A percentile compares a stretch with the other conserved stretches of the same genome.
Conservation (phyloP, 2,113 vertebrate genomes). For the Dasyprocta punctata region DNA sequence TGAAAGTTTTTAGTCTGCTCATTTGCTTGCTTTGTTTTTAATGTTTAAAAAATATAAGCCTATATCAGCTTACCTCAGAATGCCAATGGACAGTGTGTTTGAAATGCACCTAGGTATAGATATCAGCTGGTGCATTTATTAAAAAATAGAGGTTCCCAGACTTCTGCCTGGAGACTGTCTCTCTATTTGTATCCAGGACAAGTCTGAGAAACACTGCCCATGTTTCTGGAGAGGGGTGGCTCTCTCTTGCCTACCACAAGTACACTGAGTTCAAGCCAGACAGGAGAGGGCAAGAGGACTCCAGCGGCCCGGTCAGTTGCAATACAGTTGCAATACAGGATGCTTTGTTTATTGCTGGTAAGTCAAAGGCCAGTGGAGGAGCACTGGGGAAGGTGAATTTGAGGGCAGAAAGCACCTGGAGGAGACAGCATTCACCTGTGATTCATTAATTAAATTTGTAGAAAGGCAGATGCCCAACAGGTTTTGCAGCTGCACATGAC, state of each 20-base stretch:
- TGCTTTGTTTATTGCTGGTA: constrained; percentile 50
- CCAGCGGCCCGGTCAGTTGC: not conserved
- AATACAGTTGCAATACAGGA: constrained; percentile 44
- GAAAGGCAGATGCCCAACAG: constrained; percentile 66
- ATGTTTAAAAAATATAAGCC: not conserved
- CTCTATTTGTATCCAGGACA: not conserved
- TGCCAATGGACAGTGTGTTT: not conserved
- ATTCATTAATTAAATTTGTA: constrained; percentile 76
- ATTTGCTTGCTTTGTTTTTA: not conserved
- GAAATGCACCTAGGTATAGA: not conserved
- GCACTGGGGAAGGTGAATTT: constrained; percentile 45
- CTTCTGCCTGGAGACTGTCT: not conserved
- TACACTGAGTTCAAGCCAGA: not conserved
- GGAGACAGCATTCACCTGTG: constrained; percentile 37
- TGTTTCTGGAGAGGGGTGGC: not conserved
- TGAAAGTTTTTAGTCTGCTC: not conserved
- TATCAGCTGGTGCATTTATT: not conserved
- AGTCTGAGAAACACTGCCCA: not conserved
- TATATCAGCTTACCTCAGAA: not conserved
- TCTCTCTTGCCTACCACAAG: not conserved
- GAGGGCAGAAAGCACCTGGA: constrained; percentile 72
- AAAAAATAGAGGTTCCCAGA: not conserved
- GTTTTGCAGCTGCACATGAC: constrained; percentile 22
- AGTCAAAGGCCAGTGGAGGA: constrained; percentile 44
- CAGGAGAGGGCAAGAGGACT: not conserved